These are phyloP conservation scores for Trichonephila inaurata DNA, from an alignment of 1,140 invertebrate species.

Conservation along the genomic window DNA sequence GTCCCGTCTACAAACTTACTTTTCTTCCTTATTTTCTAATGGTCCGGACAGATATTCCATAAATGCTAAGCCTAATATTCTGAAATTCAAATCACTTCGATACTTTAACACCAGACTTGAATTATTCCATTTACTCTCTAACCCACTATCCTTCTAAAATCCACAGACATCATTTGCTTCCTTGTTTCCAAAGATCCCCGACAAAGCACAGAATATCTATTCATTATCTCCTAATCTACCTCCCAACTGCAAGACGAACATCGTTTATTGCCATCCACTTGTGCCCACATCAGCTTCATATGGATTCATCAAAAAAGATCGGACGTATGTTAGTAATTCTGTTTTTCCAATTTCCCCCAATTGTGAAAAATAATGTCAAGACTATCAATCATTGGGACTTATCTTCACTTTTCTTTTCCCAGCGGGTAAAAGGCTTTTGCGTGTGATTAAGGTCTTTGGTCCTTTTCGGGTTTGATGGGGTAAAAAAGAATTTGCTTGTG, in stretches of 20 bases:
- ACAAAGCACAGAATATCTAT: not conserved
- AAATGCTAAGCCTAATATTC: too few relatives aligned
- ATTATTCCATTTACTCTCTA: not conserved
- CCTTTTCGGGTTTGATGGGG: not conserved
- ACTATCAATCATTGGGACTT: constrained; percentile 46
- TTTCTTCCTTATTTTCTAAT: too few relatives aligned
- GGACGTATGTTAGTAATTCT: too few relatives aligned
- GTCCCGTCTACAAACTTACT: too few relatives aligned
- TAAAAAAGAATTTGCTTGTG: not conserved
- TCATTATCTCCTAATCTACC: constrained; percentile 28
- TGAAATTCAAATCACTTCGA: too few relatives aligned
- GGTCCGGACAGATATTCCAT: too few relatives aligned
- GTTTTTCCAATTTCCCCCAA: too few relatives aligned
- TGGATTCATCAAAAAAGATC: not conserved
- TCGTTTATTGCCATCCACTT: constrained; percentile 13
- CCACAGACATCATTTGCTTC: not conserved
- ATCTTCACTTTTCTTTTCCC: constrained; percentile 45
- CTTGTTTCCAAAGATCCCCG: not conserved
- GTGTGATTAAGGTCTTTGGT: not conserved
- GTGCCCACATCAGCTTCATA: not conserved
- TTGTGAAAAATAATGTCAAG: constrained; percentile 48
- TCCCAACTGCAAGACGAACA: not conserved
- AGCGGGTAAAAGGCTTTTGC: not conserved
- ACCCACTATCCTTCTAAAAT: not conserved
- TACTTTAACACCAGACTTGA: not conserved